These are phyloP conservation scores for Melitaea cinxia DNA, from an alignment of 1,140 invertebrate species.

Conservation along the genomic window DNA sequence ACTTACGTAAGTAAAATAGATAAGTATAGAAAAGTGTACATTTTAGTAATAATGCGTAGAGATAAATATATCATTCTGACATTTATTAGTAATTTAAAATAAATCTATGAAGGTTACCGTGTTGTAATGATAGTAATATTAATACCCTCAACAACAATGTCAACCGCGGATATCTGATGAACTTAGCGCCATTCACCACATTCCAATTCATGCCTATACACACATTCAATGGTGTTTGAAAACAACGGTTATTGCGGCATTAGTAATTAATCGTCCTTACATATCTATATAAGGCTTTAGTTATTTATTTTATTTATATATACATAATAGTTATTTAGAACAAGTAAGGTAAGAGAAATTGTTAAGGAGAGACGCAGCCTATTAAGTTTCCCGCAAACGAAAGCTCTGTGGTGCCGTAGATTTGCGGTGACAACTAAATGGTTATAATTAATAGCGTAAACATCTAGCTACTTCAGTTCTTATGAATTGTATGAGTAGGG, in stretches of 20 bases:
- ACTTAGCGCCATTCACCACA: conserved; percentile 26
- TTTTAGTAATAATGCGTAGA: neutral
- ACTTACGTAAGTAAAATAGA: no score
- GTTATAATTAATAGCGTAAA: conserved; percentile 11
- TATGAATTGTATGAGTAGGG: conserved; percentile 12
- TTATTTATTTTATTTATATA: no score
- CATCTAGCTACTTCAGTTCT: neutral
- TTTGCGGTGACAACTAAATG: conserved; percentile 33
- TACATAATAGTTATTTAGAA: conserved; percentile 8
- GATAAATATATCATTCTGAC: neutral
- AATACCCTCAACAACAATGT: conserved; percentile 17
- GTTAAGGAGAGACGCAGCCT: neutral
- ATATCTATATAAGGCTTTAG: no score
- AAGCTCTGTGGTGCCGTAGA: conserved; percentile 35
- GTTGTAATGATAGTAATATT: conserved; percentile 25
- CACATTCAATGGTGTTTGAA: neutral
- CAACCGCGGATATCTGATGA: conserved; percentile 17
- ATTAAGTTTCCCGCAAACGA: conserved; percentile 35
- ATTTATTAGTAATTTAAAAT: conserved; percentile 5
- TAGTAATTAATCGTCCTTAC: no score
- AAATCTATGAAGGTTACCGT: conserved; percentile 19
- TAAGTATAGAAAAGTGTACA: no score
- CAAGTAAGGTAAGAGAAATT: conserved; percentile 13
- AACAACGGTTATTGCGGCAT: neutral
- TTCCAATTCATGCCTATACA: conserved; percentile 4